phyloP scores from a whole-genome alignment of 2,113 vertebrate species.

The Neodon shergylaensis region DNA sequence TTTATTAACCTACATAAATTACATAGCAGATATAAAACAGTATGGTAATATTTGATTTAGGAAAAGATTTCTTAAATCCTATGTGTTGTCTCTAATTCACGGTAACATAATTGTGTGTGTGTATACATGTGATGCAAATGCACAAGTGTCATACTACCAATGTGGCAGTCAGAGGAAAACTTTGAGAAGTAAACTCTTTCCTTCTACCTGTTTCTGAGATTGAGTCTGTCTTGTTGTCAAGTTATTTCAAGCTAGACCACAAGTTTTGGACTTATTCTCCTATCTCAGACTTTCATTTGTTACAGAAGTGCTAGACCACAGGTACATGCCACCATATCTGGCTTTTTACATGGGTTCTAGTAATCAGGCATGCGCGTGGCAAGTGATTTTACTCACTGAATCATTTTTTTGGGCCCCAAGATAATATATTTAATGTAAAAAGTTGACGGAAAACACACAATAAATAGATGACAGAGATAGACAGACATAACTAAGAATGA shows the following conservation, averaged over 20 bases:
- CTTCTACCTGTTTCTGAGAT: background rate
- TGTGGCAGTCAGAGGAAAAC: background rate
- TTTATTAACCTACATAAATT: constrained; percentile 22
- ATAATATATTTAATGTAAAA: constrained; percentile 25
- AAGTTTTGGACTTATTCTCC: too few species aligned
- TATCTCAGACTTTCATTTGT: background rate
- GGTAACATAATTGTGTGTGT: background rate
- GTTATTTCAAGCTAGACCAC: background rate
- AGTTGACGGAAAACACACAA: background rate
- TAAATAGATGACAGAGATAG: too few species aligned
- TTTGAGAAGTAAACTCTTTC: background rate
- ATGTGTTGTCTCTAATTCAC: background rate
- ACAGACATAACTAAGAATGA: background rate
- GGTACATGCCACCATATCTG: too few species aligned
- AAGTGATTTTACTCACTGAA: background rate
- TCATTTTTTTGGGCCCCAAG: background rate
- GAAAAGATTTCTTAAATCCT: constrained; percentile 45
- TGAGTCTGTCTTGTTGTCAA: background rate
- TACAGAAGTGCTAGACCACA: background rate
- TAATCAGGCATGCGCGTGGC: background rate
- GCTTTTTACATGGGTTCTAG: background rate
- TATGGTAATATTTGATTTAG: constrained; percentile 16
- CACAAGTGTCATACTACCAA: background rate
- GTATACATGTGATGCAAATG: too few species aligned
- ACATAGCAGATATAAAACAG: constrained; percentile 19